Percentiles rank a stretch among this genome's conserved stretches.
These are phyloP conservation scores for Chaetodon trifascialis DNA, from an alignment of 2,113 vertebrate genomes.

Conservation along the genomic window DNA sequence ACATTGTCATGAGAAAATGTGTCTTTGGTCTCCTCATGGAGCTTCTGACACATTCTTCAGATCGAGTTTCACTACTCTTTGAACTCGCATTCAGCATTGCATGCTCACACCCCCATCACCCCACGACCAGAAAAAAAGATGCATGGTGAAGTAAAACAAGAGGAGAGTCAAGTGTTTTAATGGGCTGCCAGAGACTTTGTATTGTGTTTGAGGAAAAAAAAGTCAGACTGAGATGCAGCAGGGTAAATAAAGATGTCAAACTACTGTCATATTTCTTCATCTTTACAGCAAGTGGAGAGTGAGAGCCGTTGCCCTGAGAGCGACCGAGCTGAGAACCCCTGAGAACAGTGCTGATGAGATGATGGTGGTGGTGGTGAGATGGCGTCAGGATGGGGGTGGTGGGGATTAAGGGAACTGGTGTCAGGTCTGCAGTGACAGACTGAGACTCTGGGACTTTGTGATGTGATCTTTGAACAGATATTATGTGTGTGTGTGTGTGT, in stretches of 20 bases:
- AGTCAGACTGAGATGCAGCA: background rate
- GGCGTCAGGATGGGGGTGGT: constrained; percentile 30
- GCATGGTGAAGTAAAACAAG: background rate
- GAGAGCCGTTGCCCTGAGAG: constrained; percentile 6
- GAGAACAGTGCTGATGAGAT: constrained; percentile 62
- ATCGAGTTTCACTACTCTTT: constrained; percentile 46
- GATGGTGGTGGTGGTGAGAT: constrained; percentile 21
- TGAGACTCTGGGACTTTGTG: constrained; percentile 49
- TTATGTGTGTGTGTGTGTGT: constrained; percentile 16
- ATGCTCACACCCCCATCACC: background rate
- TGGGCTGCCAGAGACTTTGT: background rate
- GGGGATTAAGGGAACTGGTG: constrained; percentile 57
- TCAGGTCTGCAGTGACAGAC: constrained; percentile 63
- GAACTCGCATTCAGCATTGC: constrained; percentile 4
- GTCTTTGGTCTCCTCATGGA: constrained; percentile 14
- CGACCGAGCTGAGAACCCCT: constrained; percentile 27
- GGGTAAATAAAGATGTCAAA: background rate
- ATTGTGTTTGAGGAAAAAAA: background rate
- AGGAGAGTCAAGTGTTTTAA: constrained; percentile 2
- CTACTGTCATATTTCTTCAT: background rate
- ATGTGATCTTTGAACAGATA: constrained; percentile 22
- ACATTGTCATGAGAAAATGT: constrained; percentile 6
- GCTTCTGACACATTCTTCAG: constrained; percentile 35
- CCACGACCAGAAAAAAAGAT: background rate
- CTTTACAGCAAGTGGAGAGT: constrained; percentile 11